Percentiles rank a stretch among this genome's conserved stretches.
phyloP scores from a whole-genome alignment of 2,888 invertebrate species.

The Amphiduros pacificus region DNA sequence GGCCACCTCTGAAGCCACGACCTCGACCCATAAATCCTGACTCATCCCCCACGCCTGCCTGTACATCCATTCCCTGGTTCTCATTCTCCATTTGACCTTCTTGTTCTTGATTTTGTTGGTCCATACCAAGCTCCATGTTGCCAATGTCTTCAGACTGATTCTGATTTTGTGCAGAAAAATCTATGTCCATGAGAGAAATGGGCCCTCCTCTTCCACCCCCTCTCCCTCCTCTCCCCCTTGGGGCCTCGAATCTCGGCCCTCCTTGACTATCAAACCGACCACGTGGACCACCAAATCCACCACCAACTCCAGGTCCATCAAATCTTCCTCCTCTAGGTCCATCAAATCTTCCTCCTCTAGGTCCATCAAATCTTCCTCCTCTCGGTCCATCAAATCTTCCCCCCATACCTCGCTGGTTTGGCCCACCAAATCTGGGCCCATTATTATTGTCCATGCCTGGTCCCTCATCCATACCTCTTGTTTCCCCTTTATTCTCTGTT shows the following conservation, averaged over 20 bases:
- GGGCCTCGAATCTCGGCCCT: constrained; percentile 10
- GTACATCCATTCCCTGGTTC: neutral
- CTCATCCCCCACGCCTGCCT: no score
- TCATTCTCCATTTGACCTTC: neutral
- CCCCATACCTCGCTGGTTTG: no score
- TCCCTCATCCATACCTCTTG: no score
- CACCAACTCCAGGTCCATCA: constrained; percentile 1
- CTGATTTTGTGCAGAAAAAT: constrained; percentile 9
- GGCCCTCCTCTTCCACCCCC: neutral
- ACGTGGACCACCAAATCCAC: neutral
- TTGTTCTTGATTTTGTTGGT: neutral
- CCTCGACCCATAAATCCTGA: neutral
- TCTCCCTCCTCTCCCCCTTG: neutral
- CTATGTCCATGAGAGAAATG: no score
- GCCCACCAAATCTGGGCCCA: no score
- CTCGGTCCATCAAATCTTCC: constrained; percentile 1
- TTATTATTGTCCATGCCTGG: no score
- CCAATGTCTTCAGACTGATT: neutral
- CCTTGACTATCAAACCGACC: constrained; percentile 11
- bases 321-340: constrained; percentile 2
- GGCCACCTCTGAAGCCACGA: constrained; percentile 6
- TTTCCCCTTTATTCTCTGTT: no score
- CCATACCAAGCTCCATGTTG: neutral
- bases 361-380: constrained; percentile 1
- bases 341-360: constrained; percentile 1